These are phyloP conservation scores for Diplosoma virens DNA, from an alignment of 23 tunicate genomes.

Conservation along the genomic window DNA sequence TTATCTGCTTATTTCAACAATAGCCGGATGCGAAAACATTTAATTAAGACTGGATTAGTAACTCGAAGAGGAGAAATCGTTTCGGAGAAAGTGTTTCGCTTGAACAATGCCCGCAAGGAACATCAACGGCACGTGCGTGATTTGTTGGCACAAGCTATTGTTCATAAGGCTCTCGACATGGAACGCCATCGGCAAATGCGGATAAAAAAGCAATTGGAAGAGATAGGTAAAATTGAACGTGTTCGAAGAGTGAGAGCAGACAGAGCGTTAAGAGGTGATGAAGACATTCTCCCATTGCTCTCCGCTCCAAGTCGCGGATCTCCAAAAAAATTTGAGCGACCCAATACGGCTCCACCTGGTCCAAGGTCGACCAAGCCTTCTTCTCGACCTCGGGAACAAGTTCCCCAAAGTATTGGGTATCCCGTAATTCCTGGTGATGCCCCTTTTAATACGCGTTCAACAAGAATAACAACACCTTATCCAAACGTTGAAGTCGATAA, in stretches of 20 bases:
- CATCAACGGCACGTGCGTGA: slow-evolving; percentile 93
- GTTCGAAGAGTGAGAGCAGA: slow-evolving; percentile 83
- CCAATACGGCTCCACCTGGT: slow-evolving; percentile 23
- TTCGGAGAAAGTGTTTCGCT: slow-evolving; percentile 82
- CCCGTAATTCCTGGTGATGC: slow-evolving; percentile 61
- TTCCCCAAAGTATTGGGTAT: slow-evolving; percentile 49
- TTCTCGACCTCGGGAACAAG: slow-evolving; percentile 1
- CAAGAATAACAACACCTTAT: slow-evolving; percentile 55
- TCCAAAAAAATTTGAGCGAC: slow-evolving; percentile 22
- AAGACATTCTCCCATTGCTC: slow-evolving; percentile 77
- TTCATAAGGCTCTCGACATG: slow-evolving; percentile 92
- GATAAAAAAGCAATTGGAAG: slow-evolving; percentile 81
- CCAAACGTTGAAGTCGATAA: slow-evolving; percentile 88
- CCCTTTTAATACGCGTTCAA: slow-evolving; percentile 71
- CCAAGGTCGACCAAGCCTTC: background rate
- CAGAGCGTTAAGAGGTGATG: slow-evolving; percentile 86
- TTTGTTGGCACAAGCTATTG: slow-evolving; percentile 90
- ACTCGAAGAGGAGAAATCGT: slow-evolving; percentile 84
- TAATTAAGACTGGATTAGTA: slow-evolving; percentile 71
- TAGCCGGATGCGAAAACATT: slow-evolving; percentile 87
- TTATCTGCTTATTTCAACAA: slow-evolving; percentile 77
- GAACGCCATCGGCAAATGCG: slow-evolving; percentile 92
- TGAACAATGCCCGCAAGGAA: slow-evolving; percentile 87
- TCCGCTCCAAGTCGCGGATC: slow-evolving; percentile 43
- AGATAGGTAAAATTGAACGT: slow-evolving; percentile 85